phyloP scores from a whole-genome alignment of 2,888 invertebrate genomes.

The Melieria crassipennis region DNA sequence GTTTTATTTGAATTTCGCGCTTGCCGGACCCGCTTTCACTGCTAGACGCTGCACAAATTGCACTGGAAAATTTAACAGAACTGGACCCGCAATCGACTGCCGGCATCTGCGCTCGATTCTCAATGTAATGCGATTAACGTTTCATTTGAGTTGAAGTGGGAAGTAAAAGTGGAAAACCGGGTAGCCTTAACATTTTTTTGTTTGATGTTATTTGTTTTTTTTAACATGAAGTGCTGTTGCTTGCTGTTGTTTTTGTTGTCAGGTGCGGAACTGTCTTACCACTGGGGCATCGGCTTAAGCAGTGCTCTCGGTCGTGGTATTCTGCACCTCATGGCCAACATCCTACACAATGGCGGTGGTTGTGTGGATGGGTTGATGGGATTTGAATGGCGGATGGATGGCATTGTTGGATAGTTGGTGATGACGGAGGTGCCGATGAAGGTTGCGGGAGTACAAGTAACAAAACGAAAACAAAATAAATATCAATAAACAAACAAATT shows the following conservation, averaged over 20 bases:
- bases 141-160: no score
- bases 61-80: no score
- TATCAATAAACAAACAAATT: no score
- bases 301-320: constrained; percentile 66
- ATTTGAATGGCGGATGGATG: constrained; percentile 35
- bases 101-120: no score
- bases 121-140: no score
- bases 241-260: constrained; percentile 3
- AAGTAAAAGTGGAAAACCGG: no score
- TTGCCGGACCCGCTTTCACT: no score
- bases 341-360: constrained; percentile 48
- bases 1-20: no score
- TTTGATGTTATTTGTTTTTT: neutral
- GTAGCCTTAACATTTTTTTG: no score
- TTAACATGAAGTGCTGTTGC: neutral
- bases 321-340: constrained; percentile 65
- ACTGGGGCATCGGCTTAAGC: constrained; percentile 53
- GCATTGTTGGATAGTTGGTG: constrained; percentile 27
- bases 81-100: no score
- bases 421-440: constrained; percentile 19
- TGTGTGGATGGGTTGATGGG: constrained; percentile 20
- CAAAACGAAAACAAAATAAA: no score
- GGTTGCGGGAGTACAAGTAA: neutral
- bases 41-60: no score
- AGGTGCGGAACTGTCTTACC: constrained; percentile 12